These are phyloP conservation scores for Stenurella melanura DNA, from an alignment of 2,888 invertebrate genomes.

Conservation along the genomic window DNA sequence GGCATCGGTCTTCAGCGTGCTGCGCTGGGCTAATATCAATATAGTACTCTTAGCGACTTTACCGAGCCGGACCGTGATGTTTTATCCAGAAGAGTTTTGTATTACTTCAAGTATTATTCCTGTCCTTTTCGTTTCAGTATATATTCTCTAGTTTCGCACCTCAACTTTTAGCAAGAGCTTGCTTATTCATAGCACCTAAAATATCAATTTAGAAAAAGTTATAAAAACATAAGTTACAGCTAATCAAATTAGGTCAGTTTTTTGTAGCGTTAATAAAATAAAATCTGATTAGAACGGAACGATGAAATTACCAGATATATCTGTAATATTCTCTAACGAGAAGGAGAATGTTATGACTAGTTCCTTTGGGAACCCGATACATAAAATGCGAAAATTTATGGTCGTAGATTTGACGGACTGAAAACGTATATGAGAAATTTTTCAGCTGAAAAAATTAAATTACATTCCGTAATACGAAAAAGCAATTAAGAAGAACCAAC, in stretches of 20 bases:
- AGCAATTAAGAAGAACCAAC: constrained; percentile 20
- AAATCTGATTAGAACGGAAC: background rate
- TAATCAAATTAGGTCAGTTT: background rate
- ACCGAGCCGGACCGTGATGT: no score
- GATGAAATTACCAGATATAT: background rate
- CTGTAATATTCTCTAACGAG: background rate
- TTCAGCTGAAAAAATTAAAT: constrained; percentile 15
- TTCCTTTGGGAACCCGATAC: background rate
- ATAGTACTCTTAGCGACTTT: no score
- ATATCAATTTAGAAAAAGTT: no score
- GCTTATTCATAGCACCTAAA: no score
- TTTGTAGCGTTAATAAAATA: background rate
- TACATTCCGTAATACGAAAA: constrained; percentile 22
- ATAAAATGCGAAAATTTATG: constrained; percentile 14
- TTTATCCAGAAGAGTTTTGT: no score
- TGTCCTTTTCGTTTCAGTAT: no score
- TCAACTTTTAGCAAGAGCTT: no score
- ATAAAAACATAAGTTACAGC: no score
- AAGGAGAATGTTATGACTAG: background rate
- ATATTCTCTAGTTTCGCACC: no score
- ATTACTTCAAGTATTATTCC: no score
- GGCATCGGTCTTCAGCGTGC: no score
- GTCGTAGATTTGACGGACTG: background rate
- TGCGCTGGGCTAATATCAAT: no score
- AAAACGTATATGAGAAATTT: background rate